These are phyloP conservation scores for Parasteatoda tepidariorum DNA, from an alignment of 1,140 invertebrate species.

Conservation along the genomic window DNA sequence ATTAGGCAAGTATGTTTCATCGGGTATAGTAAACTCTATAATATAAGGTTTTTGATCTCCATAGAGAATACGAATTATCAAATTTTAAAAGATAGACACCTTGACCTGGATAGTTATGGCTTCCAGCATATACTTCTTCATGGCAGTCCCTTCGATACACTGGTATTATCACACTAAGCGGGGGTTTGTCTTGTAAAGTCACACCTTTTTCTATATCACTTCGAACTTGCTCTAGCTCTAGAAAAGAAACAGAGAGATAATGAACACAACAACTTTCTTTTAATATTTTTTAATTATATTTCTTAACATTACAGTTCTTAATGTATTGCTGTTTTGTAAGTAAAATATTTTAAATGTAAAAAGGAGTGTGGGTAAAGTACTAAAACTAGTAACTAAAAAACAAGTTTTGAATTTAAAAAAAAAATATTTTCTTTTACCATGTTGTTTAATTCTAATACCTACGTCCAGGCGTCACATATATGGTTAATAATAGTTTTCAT, in stretches of 20 bases:
- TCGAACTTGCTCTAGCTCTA: constrained; percentile 61
- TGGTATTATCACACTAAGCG: constrained; percentile 84
- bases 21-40: constrained; percentile 97
- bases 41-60: constrained; percentile 98
- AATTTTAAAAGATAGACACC: constrained; percentile 99
- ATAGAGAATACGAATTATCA: constrained; percentile 99
- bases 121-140: constrained; percentile 96
- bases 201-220: constrained; percentile 49
- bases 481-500: no score
- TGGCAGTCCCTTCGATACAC: constrained; percentile 96
- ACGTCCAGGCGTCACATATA: no score
- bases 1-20: constrained; percentile 63
- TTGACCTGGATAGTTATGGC: constrained; percentile 94
- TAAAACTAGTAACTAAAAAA: no score
- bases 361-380: no score
- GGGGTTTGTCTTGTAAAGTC: constrained; percentile 70
- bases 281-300: no score
- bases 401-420: no score
- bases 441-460: no score
- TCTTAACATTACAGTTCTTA: no score
- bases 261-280: no score
- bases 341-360: no score
- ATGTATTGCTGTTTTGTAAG: no score
- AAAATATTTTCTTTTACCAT: no score
- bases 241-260: constrained; percentile 70